phyloP scores from a whole-genome alignment of 2,797 vertebrate species.

The Hapalemur alaotrensis region DNA sequence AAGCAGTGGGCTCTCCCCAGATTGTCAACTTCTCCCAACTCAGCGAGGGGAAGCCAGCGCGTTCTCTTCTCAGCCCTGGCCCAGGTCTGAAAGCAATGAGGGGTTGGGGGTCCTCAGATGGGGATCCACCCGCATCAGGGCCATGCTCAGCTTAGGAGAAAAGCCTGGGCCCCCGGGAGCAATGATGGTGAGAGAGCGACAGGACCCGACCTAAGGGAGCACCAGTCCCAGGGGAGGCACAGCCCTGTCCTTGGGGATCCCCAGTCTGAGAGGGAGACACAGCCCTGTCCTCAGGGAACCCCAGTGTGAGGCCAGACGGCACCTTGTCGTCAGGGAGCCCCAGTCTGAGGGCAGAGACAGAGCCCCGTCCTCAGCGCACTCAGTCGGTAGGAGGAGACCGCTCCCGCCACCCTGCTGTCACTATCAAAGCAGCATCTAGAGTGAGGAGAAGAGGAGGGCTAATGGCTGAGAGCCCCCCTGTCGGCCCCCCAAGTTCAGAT shows the following conservation, averaged over 20 bases:
- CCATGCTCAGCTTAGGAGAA: neutral
- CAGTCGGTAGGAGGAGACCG: too few relatives aligned
- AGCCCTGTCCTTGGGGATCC: neutral
- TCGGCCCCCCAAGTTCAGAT: neutral
- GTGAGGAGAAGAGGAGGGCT: neutral
- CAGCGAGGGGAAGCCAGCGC: neutral
- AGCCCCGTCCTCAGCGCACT: neutral
- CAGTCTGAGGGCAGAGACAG: neutral
- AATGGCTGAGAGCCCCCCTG: neutral
- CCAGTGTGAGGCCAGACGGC: too few relatives aligned
- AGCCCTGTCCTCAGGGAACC: too few relatives aligned
- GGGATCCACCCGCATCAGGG: neutral
- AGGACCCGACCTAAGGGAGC: too few relatives aligned
- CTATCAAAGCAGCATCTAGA: fast-evolving
- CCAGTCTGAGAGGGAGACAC: too few relatives aligned
- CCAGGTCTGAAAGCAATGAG: neutral
- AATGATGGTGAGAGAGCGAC: neutral
- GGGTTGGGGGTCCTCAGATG: neutral
- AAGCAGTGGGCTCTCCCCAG: neutral
- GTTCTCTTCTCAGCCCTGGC: neutral
- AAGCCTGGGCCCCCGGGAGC: too few relatives aligned
- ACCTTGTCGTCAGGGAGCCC: too few relatives aligned
- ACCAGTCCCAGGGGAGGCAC: too few relatives aligned
- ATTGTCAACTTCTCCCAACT: neutral
- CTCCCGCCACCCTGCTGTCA: neutral